Evolutionary conservation across 2,888 invertebrate genomes (phyloP).

Genomic region (Harpalus rubripes): DNA sequence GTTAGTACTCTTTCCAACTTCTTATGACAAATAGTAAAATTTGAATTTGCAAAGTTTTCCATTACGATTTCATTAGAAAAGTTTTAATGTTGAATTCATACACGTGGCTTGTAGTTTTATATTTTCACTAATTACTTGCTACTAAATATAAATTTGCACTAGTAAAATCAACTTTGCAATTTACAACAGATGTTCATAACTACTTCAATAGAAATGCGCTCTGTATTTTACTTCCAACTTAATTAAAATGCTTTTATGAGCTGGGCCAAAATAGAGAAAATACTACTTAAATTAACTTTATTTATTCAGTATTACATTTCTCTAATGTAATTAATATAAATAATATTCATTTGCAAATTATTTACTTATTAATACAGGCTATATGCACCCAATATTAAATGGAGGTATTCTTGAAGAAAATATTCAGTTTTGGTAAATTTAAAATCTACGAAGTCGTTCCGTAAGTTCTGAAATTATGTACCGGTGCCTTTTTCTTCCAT

Average conservation of each 20-base stretch:
- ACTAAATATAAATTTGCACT: background rate
- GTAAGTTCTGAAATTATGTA: no score
- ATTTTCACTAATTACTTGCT: background rate
- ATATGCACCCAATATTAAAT: no score
- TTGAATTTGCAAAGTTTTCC: background rate
- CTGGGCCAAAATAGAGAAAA: background rate
- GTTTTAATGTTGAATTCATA: background rate
- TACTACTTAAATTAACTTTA: background rate
- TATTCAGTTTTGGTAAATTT: no score
- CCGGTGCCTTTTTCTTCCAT: no score
- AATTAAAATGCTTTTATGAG: background rate
- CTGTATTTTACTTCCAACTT: background rate
- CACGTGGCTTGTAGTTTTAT: background rate
- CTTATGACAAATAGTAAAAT: background rate
- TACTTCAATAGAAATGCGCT: background rate
- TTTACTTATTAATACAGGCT: no score
- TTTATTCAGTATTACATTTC: background rate
- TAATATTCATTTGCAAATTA: no score
- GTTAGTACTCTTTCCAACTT: background rate
- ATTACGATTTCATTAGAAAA: background rate
- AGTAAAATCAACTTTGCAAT: background rate
- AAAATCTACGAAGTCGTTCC: no score
- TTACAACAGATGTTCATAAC: background rate
- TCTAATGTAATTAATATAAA: no score
- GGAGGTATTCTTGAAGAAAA: no score